Percentiles rank a stretch among this genome's conserved stretches.
Conservation (phyloP, 2,888 invertebrate genomes). For the Stegana nigrithorax region DNA sequence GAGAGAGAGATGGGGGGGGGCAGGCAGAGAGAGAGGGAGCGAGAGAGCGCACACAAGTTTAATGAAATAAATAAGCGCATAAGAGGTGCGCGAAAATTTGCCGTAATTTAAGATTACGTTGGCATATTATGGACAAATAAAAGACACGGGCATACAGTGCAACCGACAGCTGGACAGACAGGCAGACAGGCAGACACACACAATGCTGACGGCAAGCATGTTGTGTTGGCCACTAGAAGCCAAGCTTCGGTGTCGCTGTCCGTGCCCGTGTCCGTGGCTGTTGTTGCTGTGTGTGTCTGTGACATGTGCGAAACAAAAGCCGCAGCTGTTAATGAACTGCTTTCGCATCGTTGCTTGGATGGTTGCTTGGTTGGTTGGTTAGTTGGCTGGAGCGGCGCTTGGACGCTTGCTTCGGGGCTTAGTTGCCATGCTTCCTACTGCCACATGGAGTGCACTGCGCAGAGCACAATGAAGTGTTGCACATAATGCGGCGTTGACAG, state of each 20-base stretch:
- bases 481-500: too few species aligned
- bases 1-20: background rate
- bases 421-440: too few species aligned
- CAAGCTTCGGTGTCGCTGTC: too few species aligned
- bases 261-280: too few species aligned
- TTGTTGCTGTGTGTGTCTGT: background rate
- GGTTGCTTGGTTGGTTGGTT: too few species aligned
- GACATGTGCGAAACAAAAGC: background rate
- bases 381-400: too few species aligned
- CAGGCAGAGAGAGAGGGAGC: background rate
- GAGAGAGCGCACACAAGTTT: too few species aligned
- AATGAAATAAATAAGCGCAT: slow-evolving; percentile 48
- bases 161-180: slow-evolving; percentile 20
- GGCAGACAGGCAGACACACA: slow-evolving; percentile 27
- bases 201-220: too few species aligned
- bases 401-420: too few species aligned
- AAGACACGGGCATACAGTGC: slow-evolving; percentile 17
- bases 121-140: slow-evolving; percentile 37
- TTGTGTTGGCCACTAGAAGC: slow-evolving; percentile 46
- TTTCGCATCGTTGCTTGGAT: too few species aligned
- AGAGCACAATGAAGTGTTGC: background rate
- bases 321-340: background rate
- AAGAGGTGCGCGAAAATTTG: slow-evolving; percentile 44
- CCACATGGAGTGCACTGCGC: too few species aligned
- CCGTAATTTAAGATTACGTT: slow-evolving; percentile 55